Percentiles rank a stretch among this genome's conserved stretches.
Conservation (phyloP, 2,797 vertebrate genomes). For the Vultur gryphus region DNA sequence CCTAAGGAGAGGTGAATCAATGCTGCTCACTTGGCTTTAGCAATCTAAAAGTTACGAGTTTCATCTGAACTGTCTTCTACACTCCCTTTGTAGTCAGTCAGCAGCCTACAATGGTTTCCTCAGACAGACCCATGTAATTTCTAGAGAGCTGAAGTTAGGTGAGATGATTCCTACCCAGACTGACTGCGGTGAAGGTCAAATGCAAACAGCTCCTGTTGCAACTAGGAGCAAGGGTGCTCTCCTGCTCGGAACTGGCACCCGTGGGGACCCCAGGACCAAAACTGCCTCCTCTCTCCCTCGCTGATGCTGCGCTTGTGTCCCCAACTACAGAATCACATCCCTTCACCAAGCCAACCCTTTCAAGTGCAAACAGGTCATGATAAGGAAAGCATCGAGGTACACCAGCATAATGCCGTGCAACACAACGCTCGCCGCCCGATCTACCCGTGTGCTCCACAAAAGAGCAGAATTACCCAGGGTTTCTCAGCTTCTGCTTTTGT, state of each 20-base stretch:
- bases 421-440: rapidly evolving
- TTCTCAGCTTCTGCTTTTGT: not conserved
- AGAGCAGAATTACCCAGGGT: not conserved
- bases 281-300: not conserved
- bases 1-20: not conserved
- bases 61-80: not conserved
- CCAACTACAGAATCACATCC: not conserved
- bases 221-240: not conserved
- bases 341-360: no score
- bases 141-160: not conserved
- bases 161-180: not conserved
- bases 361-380: not conserved
- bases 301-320: rapidly evolving
- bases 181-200: no score
- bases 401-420: rapidly evolving
- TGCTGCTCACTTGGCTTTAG: not conserved
- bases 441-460: rapidly evolving
- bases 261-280: not conserved
- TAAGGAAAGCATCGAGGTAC: not conserved
- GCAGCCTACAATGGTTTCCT: not conserved
- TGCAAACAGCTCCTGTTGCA: not conserved
- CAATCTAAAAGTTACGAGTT: not conserved
- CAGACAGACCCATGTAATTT: not conserved
- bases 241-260: rapidly evolving
- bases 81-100: not conserved